These are phyloP conservation scores for Pelochelys cantorii DNA, from an alignment of 2,797 vertebrate genomes.

Conservation along the genomic window DNA sequence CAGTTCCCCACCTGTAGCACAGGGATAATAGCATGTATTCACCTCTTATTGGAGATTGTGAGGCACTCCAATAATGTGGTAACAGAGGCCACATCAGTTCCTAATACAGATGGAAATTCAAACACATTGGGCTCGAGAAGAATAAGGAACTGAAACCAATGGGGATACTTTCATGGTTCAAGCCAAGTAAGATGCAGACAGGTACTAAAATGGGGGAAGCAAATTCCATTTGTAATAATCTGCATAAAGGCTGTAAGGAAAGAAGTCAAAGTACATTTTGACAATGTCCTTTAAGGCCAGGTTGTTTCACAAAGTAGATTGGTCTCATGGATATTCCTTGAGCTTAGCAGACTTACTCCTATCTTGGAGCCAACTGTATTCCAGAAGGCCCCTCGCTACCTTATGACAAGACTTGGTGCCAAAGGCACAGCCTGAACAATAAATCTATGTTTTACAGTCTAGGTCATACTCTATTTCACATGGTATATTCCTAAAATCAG, in stretches of 20 bases:
- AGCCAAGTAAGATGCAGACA: background rate
- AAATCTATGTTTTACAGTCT: background rate
- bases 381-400: background rate
- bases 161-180: background rate
- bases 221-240: background rate
- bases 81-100: accelerated
- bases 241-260: background rate
- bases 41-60: background rate
- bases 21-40: background rate
- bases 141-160: background rate
- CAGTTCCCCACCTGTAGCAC: background rate
- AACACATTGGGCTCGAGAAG: background rate
- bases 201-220: background rate
- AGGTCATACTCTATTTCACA: background rate
- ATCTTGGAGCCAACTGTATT: background rate
- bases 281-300: background rate
- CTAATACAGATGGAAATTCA: background rate
- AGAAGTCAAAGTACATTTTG: background rate
- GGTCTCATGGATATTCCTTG: accelerated
- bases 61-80: background rate
- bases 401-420: background rate
- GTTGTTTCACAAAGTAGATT: background rate
- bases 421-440: background rate
- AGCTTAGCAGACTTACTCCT: background rate
- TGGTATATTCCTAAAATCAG: background rate